These are phyloP conservation scores for Melanostoma scalare DNA, from an alignment of 2,888 invertebrate species.

Conservation along the genomic window DNA sequence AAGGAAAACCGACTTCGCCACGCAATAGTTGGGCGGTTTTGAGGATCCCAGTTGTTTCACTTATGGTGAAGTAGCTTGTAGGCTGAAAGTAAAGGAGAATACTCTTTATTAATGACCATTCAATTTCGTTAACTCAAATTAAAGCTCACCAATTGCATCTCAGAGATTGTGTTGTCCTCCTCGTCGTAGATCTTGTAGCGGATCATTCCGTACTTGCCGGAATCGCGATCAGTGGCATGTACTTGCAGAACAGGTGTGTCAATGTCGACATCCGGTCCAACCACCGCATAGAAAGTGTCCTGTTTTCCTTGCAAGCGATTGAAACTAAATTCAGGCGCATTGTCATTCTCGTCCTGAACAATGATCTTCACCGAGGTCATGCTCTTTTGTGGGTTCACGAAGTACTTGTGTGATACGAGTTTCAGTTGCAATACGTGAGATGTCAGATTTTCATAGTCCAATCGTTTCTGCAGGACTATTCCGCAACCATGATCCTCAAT, in stretches of 20 bases:
- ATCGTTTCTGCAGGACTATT: conserved; percentile 86
- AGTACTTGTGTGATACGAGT: conserved; percentile 90
- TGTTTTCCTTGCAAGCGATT: conserved; percentile 85
- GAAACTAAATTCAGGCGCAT: conserved; percentile 91
- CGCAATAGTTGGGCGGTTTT: conserved; percentile 89
- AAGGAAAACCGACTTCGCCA: conserved; percentile 87
- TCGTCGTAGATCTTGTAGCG: conserved; percentile 84
- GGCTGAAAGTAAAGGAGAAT: conserved; percentile 75
- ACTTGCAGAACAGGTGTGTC: conserved; percentile 91
- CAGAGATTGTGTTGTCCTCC: conserved; percentile 78
- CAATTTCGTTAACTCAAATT: not conserved
- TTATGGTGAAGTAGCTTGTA: conserved; percentile 86
- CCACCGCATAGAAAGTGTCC: conserved; percentile 90
- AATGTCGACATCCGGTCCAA: conserved; percentile 88
- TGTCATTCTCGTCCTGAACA: conserved; percentile 94
- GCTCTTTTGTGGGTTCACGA: conserved; percentile 90
- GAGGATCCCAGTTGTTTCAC: conserved; percentile 89
- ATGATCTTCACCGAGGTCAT: conserved; percentile 90
- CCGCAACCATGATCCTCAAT: conserved; percentile 92
- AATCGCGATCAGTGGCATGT: conserved; percentile 93
- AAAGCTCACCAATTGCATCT: conserved; percentile 77
- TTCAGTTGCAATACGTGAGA: conserved; percentile 90
- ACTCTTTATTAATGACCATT: not conserved
- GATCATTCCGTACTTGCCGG: conserved; percentile 91
- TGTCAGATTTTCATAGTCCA: conserved; percentile 91